A percentile compares a stretch with the other conserved stretches of the same genome.
These are phyloP conservation scores for Periplaneta americana DNA, from an alignment of 1,140 invertebrate species.

Conservation along the genomic window DNA sequence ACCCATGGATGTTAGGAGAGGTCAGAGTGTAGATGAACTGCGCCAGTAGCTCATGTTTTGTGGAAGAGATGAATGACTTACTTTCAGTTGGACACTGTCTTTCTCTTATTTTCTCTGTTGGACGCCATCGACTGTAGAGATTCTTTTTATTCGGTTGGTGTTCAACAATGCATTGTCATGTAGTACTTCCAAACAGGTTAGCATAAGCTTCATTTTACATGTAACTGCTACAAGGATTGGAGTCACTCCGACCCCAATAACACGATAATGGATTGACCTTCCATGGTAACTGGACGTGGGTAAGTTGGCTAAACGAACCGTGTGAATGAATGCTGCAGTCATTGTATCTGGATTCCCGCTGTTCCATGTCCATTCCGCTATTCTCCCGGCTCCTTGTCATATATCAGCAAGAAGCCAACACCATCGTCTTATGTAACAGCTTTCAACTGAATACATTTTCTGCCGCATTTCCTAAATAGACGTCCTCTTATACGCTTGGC, in stretches of 20 bases:
- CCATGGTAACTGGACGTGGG: background rate
- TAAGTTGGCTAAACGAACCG: background rate
- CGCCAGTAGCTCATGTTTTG: too few species aligned
- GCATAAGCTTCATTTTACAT: background rate
- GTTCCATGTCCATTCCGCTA: background rate
- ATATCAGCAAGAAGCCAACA: background rate
- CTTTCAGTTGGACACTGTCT: too few species aligned
- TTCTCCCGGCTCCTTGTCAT: background rate
- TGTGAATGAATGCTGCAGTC: background rate
- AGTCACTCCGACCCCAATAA: background rate
- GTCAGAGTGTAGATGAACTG: too few species aligned
- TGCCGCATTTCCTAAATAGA: conserved; percentile 12
- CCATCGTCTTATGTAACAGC: background rate
- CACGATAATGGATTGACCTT: background rate
- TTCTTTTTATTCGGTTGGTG: too few species aligned
- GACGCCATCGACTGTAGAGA: background rate
- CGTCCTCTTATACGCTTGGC: background rate
- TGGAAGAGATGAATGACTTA: too few species aligned
- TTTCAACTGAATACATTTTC: conserved; percentile 12
- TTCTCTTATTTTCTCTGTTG: background rate
- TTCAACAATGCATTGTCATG: too few species aligned
- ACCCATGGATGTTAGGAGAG: too few species aligned
- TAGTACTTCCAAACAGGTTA: background rate
- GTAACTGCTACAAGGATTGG: background rate
- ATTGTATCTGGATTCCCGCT: background rate